Conservation (phyloP, 2,888 invertebrate species). For the Smittia sp. region DNA sequence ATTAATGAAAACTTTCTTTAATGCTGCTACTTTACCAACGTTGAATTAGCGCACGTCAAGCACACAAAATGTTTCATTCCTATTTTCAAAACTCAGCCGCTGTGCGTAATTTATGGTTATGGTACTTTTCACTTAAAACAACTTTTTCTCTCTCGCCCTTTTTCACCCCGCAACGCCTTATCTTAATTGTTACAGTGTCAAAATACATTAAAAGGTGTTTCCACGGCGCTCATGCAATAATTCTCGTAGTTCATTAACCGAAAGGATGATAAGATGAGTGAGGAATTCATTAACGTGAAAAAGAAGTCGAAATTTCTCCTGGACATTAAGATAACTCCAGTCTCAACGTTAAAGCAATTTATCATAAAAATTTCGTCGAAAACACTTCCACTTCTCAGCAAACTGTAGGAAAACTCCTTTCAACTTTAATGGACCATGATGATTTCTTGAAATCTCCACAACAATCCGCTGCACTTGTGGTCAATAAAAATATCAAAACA, state of each 20-base stretch:
- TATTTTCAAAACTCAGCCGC: neutral
- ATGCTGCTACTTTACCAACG: neutral
- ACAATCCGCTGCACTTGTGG: neutral
- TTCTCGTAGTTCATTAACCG: neutral
- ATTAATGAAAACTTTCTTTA: constrained; percentile 39
- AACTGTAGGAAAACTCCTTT: neutral
- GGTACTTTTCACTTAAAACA: constrained; percentile 38
- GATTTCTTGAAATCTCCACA: neutral
- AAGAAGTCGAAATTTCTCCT: neutral
- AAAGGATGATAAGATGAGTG: constrained; percentile 13
- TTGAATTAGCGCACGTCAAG: constrained; percentile 11
- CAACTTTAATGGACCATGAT: neutral
- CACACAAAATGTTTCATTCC: constrained; percentile 27
- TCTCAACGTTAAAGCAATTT: too few relatives aligned
- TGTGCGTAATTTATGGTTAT: constrained; percentile 33
- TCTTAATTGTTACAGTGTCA: constrained; percentile 41
- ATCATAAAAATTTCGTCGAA: too few relatives aligned
- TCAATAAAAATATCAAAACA: constrained; percentile 18
- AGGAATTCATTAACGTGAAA: constrained; percentile 11
- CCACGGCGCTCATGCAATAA: constrained; percentile 9
- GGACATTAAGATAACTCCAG: neutral
- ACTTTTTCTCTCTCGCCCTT: neutral
- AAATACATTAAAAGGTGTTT: constrained; percentile 38
- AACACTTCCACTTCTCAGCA: too few relatives aligned
- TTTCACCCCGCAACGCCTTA: constrained; percentile 16